Percentiles rank a stretch among this genome's conserved stretches.
These are phyloP conservation scores for Arctia plantaginis DNA, from an alignment of 2,888 invertebrate species.

Conservation along the genomic window DNA sequence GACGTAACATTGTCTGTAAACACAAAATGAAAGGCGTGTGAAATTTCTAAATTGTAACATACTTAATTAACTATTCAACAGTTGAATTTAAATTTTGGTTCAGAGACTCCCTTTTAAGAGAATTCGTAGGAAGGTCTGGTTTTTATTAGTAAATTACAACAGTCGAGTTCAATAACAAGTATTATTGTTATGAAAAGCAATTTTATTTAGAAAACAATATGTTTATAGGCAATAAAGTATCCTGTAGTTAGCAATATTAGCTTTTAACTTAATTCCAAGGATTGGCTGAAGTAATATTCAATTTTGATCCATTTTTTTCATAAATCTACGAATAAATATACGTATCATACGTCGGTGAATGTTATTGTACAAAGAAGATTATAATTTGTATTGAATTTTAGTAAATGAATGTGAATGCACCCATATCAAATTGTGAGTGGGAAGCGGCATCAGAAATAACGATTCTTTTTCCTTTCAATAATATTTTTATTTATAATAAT, in stretches of 20 bases:
- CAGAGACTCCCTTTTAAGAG: not conserved
- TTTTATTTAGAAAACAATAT: too few relatives aligned
- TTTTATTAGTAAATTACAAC: not conserved
- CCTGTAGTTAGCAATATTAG: too few relatives aligned
- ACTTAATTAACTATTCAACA: constrained; percentile 1
- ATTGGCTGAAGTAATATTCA: too few relatives aligned
- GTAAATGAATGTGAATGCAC: not conserved
- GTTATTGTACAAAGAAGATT: not conserved
- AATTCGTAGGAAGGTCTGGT: not conserved
- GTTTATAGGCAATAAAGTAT: too few relatives aligned
- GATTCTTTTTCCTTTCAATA: not conserved
- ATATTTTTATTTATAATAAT: not conserved
- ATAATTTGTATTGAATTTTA: not conserved
- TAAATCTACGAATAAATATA: too few relatives aligned
- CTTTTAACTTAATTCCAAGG: too few relatives aligned
- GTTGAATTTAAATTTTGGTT: not conserved
- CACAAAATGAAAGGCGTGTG: not conserved
- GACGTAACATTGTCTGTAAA: not conserved
- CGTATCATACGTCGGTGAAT: too few relatives aligned
- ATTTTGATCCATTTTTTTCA: too few relatives aligned
- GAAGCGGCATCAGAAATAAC: not conserved
- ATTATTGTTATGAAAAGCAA: not conserved
- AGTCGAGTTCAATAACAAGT: not conserved
- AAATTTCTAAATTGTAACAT: not conserved
- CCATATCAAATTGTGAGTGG: not conserved